Evolutionary conservation across 2,113 vertebrate species (phyloP).

Genomic region (Pardalotus punctatus): DNA sequence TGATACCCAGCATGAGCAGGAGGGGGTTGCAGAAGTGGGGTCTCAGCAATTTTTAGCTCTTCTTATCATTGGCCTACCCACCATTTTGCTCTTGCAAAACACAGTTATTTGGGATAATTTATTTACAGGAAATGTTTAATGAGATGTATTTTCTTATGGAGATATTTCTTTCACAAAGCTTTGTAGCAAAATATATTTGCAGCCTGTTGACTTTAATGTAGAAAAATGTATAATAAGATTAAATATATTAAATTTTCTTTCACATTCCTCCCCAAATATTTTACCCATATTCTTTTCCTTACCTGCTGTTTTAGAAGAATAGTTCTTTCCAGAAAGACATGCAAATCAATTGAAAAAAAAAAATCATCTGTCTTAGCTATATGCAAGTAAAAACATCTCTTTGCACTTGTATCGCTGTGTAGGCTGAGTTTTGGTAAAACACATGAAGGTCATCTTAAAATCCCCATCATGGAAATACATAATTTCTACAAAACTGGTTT

Average conservation of each 20-base stretch:
- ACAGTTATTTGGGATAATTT: constrained; percentile 77
- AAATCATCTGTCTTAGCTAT: not conserved
- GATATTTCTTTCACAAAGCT: constrained; percentile 82
- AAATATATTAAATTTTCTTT: constrained; percentile 78
- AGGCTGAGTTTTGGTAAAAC: not conserved
- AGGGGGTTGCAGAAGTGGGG: not conserved
- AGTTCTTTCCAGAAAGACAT: not conserved
- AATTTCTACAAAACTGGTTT: not conserved
- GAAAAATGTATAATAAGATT: constrained; percentile 81
- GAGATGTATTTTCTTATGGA: constrained; percentile 84
- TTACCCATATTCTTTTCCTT: constrained; percentile 27
- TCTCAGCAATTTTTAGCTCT: not conserved
- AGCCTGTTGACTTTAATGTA: constrained; percentile 77
- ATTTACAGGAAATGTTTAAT: constrained; percentile 83
- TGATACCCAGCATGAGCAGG: not conserved
- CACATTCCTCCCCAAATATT: constrained; percentile 1
- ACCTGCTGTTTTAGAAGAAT: constrained; percentile 26
- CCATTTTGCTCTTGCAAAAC: constrained; percentile 45
- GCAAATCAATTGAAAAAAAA: not conserved
- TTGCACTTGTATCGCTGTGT: not conserved
- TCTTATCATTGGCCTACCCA: not conserved
- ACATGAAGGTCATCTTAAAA: not conserved
- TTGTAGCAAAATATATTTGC: constrained; percentile 81
- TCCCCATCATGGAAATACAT: not conserved
- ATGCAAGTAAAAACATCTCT: not conserved